A percentile compares a stretch with the other conserved stretches of the same genome.
Conservation (phyloP, 2,113 vertebrate genomes). For the Amphilophus citrinellus region DNA sequence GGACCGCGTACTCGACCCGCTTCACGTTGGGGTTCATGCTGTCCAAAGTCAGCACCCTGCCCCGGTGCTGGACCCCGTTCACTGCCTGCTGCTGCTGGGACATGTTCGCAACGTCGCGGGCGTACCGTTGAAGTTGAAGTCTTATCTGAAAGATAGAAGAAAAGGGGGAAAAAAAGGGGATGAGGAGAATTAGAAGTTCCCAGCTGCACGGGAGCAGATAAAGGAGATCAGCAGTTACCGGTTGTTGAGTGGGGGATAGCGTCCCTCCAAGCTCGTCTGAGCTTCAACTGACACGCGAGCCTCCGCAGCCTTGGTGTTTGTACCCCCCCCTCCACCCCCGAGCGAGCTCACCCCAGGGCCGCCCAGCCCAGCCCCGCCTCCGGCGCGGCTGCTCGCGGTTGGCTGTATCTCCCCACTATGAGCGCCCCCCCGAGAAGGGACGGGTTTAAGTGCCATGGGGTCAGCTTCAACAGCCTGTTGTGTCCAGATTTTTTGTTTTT, state of each 20-base stretch:
- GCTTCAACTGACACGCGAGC: conserved; percentile 11
- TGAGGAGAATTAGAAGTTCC: not conserved
- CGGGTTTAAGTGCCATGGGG: not conserved
- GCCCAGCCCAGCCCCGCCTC: conserved; percentile 56
- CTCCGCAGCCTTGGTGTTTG: conserved; percentile 3
- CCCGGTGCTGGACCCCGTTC: conserved; percentile 49
- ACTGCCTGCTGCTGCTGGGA: conserved; percentile 50
- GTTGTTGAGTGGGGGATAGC: not conserved
- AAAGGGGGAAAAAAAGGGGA: not conserved
- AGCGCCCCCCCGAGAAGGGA: not conserved
- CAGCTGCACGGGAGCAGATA: not conserved
- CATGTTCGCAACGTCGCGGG: conserved; percentile 51
- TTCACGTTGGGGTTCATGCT: conserved; percentile 88
- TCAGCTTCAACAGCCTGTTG: not conserved
- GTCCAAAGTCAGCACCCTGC: conserved; percentile 85
- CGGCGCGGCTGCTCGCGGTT: conserved; percentile 8
- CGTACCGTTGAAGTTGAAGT: not conserved
- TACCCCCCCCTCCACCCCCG: not conserved
- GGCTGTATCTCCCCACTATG: conserved; percentile 18
- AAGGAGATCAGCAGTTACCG: conserved; percentile 18
- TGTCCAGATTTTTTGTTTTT: not conserved
- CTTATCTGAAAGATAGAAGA: conserved; percentile 18
- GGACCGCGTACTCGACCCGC: conserved; percentile 88
- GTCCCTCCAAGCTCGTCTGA: not conserved
- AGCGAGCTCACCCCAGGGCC: not conserved